Percentiles rank a stretch among this genome's conserved stretches.
phyloP scores from a whole-genome alignment of 2,888 invertebrate species.

The Himalopsyche anomala region DNA sequence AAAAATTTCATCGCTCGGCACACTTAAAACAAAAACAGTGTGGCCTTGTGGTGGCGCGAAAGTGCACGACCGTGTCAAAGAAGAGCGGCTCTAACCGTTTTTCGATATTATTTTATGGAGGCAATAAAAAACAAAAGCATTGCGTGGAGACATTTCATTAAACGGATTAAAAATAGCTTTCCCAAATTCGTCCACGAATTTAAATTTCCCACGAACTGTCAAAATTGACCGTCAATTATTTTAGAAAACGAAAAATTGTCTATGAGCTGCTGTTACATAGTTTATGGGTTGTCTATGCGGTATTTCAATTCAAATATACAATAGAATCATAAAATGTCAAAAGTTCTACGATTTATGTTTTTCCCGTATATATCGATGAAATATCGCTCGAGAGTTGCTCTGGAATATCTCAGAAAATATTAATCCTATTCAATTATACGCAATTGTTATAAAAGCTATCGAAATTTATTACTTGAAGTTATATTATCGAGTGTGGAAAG shows the following conservation, averaged over 20 bases:
- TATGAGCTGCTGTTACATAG: too few relatives aligned
- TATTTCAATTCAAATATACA: too few relatives aligned
- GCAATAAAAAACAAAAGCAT: slow-evolving; percentile 37
- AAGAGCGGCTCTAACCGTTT: slow-evolving; percentile 10
- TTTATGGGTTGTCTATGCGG: too few relatives aligned
- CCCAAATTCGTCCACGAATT: slow-evolving; percentile 7
- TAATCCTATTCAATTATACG: too few relatives aligned
- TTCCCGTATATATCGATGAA: too few relatives aligned
- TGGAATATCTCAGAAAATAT: too few relatives aligned
- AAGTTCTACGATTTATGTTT: too few relatives aligned
- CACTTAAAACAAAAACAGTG: background rate
- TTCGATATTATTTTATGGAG: slow-evolving; percentile 23
- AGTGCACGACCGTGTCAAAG: slow-evolving; percentile 28
- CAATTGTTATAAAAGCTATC: too few relatives aligned
- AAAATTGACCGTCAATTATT: background rate
- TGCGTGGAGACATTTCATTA: slow-evolving; percentile 23
- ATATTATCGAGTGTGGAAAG: too few relatives aligned
- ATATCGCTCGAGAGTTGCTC: too few relatives aligned
- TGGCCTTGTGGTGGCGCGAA: background rate
- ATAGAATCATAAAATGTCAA: too few relatives aligned
- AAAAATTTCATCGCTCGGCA: background rate
- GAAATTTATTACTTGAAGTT: too few relatives aligned
- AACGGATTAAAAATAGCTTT: background rate
- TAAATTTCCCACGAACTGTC: background rate
- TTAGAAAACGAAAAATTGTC: background rate